These are phyloP conservation scores for Microcebus tavaratra DNA, from an alignment of 2,113 vertebrate genomes.

Conservation along the genomic window DNA sequence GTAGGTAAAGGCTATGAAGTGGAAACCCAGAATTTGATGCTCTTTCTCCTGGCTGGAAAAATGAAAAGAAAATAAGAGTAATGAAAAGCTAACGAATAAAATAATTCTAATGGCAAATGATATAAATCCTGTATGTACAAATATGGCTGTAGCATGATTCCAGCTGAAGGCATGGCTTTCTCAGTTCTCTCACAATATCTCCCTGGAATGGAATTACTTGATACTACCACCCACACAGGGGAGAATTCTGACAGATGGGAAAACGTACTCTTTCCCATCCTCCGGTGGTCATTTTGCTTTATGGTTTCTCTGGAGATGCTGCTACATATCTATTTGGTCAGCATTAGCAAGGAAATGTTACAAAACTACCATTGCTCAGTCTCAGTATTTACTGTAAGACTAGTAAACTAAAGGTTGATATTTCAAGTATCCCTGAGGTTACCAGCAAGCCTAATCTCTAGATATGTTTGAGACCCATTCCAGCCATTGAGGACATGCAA, in stretches of 20 bases:
- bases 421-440: background rate
- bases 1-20: background rate
- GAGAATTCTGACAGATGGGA: background rate
- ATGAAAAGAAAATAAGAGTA: background rate
- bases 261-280: background rate
- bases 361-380: background rate
- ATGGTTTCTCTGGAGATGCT: background rate
- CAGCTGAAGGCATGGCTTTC: background rate
- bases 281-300: background rate
- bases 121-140: background rate
- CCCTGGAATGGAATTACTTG: background rate
- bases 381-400: background rate
- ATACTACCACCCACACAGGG: background rate
- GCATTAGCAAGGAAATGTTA: background rate
- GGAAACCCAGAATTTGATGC: background rate
- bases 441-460: background rate
- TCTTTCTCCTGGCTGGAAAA: background rate
- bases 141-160: background rate
- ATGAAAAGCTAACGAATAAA: background rate
- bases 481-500: background rate
- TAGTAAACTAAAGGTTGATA: background rate
- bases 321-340: background rate
- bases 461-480: background rate
- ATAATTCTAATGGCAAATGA: background rate
- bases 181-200: background rate